Percentiles rank a stretch among this genome's conserved stretches.
phyloP scores from a whole-genome alignment of 2,113 vertebrate species.

The Ceyx melanurus region DNA sequence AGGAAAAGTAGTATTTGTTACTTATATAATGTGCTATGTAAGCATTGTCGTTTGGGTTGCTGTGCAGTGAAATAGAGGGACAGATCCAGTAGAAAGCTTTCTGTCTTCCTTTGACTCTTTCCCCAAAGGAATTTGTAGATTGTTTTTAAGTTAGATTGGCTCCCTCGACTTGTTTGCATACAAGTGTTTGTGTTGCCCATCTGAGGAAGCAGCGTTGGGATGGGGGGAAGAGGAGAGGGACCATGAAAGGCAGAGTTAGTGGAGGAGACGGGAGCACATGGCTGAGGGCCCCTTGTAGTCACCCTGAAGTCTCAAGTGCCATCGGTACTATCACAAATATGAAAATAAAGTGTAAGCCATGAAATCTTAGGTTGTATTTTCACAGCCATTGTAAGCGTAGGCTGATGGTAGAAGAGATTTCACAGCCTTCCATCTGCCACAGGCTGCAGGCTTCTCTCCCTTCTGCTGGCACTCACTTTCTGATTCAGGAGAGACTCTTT shows the following conservation, averaged over 20 bases:
- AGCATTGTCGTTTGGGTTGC: neutral
- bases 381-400: neutral
- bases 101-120: neutral
- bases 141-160: neutral
- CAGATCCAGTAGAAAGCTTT: neutral
- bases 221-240: neutral
- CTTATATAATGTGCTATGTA: neutral
- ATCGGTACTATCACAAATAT: neutral
- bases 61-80: neutral
- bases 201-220: neutral
- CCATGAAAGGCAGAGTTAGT: fast-evolving
- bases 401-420: slow-evolving; percentile 46
- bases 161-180: neutral
- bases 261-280: neutral
- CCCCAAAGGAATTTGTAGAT: neutral
- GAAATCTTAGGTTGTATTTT: slow-evolving; percentile 10
- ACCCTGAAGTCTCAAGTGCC: neutral
- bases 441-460: neutral
- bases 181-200: fast-evolving
- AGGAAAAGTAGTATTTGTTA: neutral
- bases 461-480: slow-evolving; percentile 26
- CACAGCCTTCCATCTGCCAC: slow-evolving; percentile 29
- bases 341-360: neutral
- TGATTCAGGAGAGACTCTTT: slow-evolving; percentile 8
- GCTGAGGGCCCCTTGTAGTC: neutral